Evolutionary conservation across 1,140 invertebrate species (phyloP), one percentile per base, ranked within the genome.

Genomic region (Tribolium madens): DNA sequence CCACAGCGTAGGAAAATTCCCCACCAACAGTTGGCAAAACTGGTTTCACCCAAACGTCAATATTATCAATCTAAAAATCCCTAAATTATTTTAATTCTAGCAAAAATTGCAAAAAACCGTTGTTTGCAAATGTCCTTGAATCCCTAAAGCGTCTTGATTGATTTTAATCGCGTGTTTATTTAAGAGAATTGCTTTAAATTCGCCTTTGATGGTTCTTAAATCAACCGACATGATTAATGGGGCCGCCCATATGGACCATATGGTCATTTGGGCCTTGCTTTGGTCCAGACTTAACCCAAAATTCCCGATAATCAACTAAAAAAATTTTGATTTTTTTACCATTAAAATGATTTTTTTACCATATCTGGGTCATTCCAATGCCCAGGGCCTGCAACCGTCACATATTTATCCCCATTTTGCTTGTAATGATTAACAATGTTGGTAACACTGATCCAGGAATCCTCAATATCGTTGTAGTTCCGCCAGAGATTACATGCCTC

Each of bases 341-440:
- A n/a, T n/a, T n/a, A n/a, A n/a, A n/a, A n/a, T n/a, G n/a, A n/a
- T 68, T 57, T 46, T 15, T 1, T 15, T 86, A 95, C 92, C 95
- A 96, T 95, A 84, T 97, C 95, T 0, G 96, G 95, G 86, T 97
- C 95, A 85, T 96, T 96, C 94, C 94, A 97, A 78, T 92, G 91
- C 7, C 96, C 95, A 0, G 95, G 95, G 2, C 94, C 95, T 48
- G 93, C 92, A 83, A 90, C 90, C 50, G 90, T 86, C 7, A 90
- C 89, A 74, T 96, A 88, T 69, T 89, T 87, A 31, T 91, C 91
- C 85, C 94, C 92, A 83, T 95, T 92, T 17, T 91, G 87, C 2
- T 89, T 92, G 84, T 94, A 97, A 86, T 91, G 95, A 77, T 93
- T 88, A 77, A 95, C 92, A 79, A 96, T 96, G 18, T 85, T 86